A percentile compares a stretch with the other conserved stretches of the same genome.
phyloP scores from a whole-genome alignment of 2,888 invertebrate genomes.

The Zygogramma bicolorata region DNA sequence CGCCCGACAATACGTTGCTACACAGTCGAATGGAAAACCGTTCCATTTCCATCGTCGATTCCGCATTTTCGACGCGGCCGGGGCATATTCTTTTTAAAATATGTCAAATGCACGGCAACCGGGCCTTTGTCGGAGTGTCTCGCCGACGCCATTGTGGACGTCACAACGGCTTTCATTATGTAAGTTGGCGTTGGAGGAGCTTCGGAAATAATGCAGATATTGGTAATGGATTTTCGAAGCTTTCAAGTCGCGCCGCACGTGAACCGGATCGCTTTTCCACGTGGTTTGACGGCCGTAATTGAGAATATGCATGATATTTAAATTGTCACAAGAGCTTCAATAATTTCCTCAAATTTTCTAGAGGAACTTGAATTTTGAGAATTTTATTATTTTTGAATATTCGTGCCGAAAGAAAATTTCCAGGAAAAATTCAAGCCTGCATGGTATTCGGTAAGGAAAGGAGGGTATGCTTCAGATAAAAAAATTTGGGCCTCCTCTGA shows the following conservation, averaged over 20 bases:
- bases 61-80: constrained; percentile 42
- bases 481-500: no score
- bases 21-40: constrained; percentile 23
- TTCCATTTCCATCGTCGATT: constrained; percentile 19
- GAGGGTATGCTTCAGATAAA: no score
- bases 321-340: no score
- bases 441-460: no score
- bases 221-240: constrained; percentile 64
- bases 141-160: constrained; percentile 63
- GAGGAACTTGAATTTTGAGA: no score
- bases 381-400: no score
- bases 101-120: constrained; percentile 64
- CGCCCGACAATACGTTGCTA: constrained; percentile 14
- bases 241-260: constrained; percentile 57
- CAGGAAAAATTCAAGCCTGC: no score
- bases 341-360: no score
- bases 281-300: constrained; percentile 42
- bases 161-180: constrained; percentile 64
- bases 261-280: constrained; percentile 53
- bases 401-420: no score
- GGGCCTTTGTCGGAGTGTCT: constrained; percentile 62
- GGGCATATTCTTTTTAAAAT: constrained; percentile 61
- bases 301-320: constrained; percentile 48
- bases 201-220: constrained; percentile 66
- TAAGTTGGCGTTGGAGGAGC: constrained; percentile 65